Percentiles rank a stretch among this genome's conserved stretches.
phyloP scores from a whole-genome alignment of 2,888 invertebrate species.

The Hyposoter didymator region DNA sequence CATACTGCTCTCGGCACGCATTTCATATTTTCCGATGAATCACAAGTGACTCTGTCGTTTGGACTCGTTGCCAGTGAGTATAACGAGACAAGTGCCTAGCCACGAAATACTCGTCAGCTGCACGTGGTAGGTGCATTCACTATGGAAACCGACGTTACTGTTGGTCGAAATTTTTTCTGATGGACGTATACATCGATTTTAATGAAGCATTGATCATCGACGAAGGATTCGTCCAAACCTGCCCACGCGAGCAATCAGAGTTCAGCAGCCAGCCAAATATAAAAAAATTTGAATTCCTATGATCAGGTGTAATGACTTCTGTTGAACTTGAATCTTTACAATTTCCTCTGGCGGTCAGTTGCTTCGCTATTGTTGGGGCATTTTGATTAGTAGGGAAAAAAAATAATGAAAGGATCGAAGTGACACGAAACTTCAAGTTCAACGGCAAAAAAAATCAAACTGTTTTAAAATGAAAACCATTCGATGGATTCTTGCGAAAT shows the following conservation, averaged over 20 bases:
- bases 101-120: slow-evolving; percentile 7
- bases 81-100: slow-evolving; percentile 16
- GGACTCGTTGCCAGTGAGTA: slow-evolving; percentile 19
- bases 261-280: neutral
- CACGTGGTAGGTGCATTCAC: slow-evolving; percentile 24
- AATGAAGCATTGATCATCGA: neutral
- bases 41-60: slow-evolving; percentile 40
- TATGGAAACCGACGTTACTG: neutral
- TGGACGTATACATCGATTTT: neutral
- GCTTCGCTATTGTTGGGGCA: neutral
- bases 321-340: neutral
- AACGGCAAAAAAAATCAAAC: neutral
- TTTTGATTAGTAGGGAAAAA: neutral
- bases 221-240: neutral
- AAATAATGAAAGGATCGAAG: neutral
- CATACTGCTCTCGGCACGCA: slow-evolving; percentile 45
- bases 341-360: neutral
- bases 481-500: neutral
- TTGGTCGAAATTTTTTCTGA: slow-evolving; percentile 11
- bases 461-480: neutral
- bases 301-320: neutral
- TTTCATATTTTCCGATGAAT: slow-evolving; percentile 65
- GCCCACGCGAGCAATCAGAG: neutral
- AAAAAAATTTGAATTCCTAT: neutral
- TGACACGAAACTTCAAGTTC: too few relatives aligned